Percentiles rank a stretch among this genome's conserved stretches.
These are phyloP conservation scores for Dicyrtoma fusca DNA, from an alignment of 2,888 invertebrate species.

Conservation along the genomic window DNA sequence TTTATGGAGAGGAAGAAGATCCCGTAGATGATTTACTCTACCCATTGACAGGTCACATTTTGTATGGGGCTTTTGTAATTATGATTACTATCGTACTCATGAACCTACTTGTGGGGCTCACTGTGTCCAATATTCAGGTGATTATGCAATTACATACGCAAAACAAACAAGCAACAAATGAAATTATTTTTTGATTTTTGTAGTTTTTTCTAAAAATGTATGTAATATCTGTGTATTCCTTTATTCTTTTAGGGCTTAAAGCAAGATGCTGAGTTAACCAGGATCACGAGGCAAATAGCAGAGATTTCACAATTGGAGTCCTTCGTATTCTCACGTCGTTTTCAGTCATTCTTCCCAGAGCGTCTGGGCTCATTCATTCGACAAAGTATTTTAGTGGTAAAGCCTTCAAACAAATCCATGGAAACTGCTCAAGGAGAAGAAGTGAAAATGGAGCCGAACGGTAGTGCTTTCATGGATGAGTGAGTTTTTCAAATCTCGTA, in stretches of 20 bases:
- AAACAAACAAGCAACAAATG: too few species aligned
- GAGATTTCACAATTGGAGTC: constrained; percentile 51
- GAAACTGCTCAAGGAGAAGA: not conserved
- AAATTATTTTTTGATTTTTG: too few species aligned
- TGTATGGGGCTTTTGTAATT: constrained; percentile 55
- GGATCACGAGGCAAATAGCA: constrained; percentile 52
- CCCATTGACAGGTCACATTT: constrained; percentile 52
- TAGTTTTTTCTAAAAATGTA: too few species aligned
- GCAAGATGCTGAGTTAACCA: constrained; percentile 51
- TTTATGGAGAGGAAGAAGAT: constrained; percentile 53
- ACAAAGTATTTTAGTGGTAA: constrained; percentile 51
- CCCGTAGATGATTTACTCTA: constrained; percentile 42
- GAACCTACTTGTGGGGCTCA: constrained; percentile 48
- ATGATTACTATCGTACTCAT: constrained; percentile 55
- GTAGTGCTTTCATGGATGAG: constrained; percentile 36
- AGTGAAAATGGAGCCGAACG: too few species aligned
- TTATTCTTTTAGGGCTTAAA: constrained; percentile 52
- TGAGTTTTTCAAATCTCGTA: constrained; percentile 21
- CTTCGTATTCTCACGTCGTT: constrained; percentile 53
- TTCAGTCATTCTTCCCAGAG: constrained; percentile 52
- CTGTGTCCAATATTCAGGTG: constrained; percentile 55
- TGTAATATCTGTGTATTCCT: too few species aligned
- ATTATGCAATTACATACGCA: constrained; percentile 5
- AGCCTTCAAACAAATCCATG: constrained; percentile 22
- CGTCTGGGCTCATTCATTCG: constrained; percentile 50